Base-by-base conservation (phyloP, 1,140 invertebrate species). In the Nylanderia fulva region DNA sequence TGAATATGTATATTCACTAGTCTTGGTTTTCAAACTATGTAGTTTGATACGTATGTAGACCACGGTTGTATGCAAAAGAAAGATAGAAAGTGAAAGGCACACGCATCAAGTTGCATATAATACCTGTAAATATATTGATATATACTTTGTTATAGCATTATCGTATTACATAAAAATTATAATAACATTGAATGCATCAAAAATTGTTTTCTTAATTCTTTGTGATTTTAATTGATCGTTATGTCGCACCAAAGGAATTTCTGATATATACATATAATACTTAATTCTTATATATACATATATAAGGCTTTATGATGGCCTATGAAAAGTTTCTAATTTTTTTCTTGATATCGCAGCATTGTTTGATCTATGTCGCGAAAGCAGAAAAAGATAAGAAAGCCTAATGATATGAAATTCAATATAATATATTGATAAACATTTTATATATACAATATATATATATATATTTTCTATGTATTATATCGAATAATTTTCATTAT, bases 271-370 rank as follows among this genome's bases (percentile, higher is more conserved):
- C n/a, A n/a, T n/a, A n/a, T n/a, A n/a, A n/a, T n/a, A n/a, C n/a
- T n/a, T n/a, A n/a, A n/a, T n/a, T n/a, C n/a, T n/a, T n/a, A n/a
- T n/a, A n/a, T n/a, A n/a, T n/a, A n/a, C n/a, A n/a, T n/a, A n/a
- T n/a, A n/a, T n/a, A n/a, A n/a, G n/a, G n/a, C 27, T 71, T 71
- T 52, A 24, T 52, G 27, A 33, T 11, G 1, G 15, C 7, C 36
- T 56, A 56, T 29, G 45, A 56, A 56, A 72, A 56, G 18, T 29
- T 21, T 21, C 39, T 48, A 52, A 58, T 74, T 7, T 74, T 72
- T 74, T 56, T n/a, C n/a, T 54, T 7, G 69, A 72, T 6, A 56
- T 64, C 3, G 8, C n/a, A 6, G 6, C 11, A 36, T 56, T 54
- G 33, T 74, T 74, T 13, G n/a, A 58, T 27, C 18, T 3, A 45